Evolutionary conservation across 1,140 invertebrate species (phyloP).

Genomic region (Trichogramma pretiosum): DNA sequence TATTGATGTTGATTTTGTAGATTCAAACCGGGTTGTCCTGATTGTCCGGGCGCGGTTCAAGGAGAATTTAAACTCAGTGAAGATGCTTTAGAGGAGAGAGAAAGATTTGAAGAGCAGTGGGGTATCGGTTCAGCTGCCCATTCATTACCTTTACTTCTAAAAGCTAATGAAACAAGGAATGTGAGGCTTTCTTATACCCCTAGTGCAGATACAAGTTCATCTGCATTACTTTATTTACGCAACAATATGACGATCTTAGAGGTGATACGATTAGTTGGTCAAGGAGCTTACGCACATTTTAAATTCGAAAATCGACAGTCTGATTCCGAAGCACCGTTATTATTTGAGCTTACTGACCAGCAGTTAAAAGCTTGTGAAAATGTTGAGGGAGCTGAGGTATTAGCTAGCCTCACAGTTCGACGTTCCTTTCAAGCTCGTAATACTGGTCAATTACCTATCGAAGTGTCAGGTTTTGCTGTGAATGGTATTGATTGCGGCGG

Average conservation of each 20-base stretch:
- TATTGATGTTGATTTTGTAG: slow-evolving; percentile 18
- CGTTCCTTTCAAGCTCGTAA: slow-evolving; percentile 82
- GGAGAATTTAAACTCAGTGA: slow-evolving; percentile 41
- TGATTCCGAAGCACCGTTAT: slow-evolving; percentile 60
- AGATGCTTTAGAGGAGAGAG: slow-evolving; percentile 27
- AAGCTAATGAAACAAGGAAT: slow-evolving; percentile 40
- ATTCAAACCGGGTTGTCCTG: slow-evolving; percentile 35
- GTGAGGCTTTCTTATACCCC: slow-evolving; percentile 40
- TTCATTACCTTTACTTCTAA: slow-evolving; percentile 37
- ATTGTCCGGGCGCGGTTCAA: slow-evolving; percentile 29
- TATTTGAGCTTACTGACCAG: slow-evolving; percentile 79
- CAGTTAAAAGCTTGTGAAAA: slow-evolving; percentile 74
- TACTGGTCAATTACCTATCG: slow-evolving; percentile 73
- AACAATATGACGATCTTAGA: slow-evolving; percentile 94
- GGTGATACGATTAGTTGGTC: slow-evolving; percentile 68
- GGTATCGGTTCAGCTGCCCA: slow-evolving; percentile 25
- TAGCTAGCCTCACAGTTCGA: slow-evolving; percentile 64
- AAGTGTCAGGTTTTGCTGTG: slow-evolving; percentile 67
- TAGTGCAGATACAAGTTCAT: slow-evolving; percentile 27
- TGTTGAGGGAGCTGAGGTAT: slow-evolving; percentile 22
- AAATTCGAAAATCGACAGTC: slow-evolving; percentile 85
- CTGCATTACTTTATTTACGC: slow-evolving; percentile 41
- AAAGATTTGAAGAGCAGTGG: slow-evolving; percentile 29
- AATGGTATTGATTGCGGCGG: slow-evolving; percentile 71
- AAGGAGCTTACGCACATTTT: slow-evolving; percentile 77